Percentiles rank a stretch among this genome's conserved stretches.
These are phyloP conservation scores for Mastacembelus armatus DNA, from an alignment of 2,797 vertebrate species.

Conservation along the genomic window DNA sequence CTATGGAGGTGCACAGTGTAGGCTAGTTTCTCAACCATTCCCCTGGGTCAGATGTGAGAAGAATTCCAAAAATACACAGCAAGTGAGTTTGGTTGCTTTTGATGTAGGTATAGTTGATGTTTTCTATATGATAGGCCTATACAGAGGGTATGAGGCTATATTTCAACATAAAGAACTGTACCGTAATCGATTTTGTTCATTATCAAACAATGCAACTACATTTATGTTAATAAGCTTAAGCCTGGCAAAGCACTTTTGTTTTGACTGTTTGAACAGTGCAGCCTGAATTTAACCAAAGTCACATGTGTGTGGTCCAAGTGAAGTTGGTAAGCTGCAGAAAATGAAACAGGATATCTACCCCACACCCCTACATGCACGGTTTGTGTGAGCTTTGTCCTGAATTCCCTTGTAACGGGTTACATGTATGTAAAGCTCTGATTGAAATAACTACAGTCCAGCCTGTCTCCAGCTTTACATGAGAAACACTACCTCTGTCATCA, in stretches of 20 bases:
- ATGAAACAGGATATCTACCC: slow-evolving; percentile 31
- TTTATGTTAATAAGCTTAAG: not conserved
- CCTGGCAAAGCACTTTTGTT: not conserved
- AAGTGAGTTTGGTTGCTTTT: slow-evolving; percentile 3
- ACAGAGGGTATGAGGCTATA: not conserved
- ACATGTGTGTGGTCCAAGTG: not conserved
- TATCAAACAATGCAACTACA: not conserved
- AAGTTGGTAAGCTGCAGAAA: slow-evolving; percentile 16
- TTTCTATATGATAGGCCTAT: not conserved
- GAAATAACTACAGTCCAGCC: not conserved
- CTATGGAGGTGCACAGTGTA: slow-evolving; percentile 44
- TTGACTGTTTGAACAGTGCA: not conserved
- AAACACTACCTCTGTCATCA: not conserved
- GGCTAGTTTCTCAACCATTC: slow-evolving; percentile 31
- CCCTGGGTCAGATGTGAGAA: slow-evolving; percentile 44
- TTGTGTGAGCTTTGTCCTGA: too few species aligned
- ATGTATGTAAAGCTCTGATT: not conserved
- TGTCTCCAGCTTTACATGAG: not conserved
- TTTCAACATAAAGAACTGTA: not conserved
- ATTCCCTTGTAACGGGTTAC: not conserved
- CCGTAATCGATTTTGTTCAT: not conserved
- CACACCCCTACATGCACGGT: too few species aligned
- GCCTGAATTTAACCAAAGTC: not conserved
- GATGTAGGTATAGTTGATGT: not conserved
- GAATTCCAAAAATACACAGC: slow-evolving; percentile 47